Evolutionary conservation across 2,113 vertebrate species (phyloP).

Genomic region (Thamnaconus septentrionalis): DNA sequence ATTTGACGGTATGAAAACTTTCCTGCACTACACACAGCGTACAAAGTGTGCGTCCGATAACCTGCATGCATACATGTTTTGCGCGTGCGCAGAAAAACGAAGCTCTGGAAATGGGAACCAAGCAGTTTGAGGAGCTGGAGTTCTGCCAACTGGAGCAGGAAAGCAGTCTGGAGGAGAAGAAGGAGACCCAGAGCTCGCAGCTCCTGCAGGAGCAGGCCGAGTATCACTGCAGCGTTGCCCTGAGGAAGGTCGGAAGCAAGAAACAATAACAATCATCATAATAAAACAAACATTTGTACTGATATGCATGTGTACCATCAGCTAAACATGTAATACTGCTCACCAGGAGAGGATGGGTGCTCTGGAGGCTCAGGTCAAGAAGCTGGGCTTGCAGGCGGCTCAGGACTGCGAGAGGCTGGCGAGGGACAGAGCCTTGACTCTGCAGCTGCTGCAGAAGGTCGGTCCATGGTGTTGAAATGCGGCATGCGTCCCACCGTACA

Average conservation of each 20-base stretch:
- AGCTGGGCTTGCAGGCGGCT: conserved; percentile 83
- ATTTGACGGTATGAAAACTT: neutral
- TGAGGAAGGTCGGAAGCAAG: conserved; percentile 83
- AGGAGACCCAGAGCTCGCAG: conserved; percentile 81
- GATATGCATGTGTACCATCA: no score
- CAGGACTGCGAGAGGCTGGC: conserved; percentile 85
- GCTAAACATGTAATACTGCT: neutral
- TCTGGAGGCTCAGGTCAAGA: conserved; percentile 88
- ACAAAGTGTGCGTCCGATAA: conserved; percentile 7
- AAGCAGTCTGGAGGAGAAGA: conserved; percentile 90
- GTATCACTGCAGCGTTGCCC: conserved; percentile 81
- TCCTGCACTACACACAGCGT: neutral
- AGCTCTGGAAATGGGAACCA: conserved; percentile 84
- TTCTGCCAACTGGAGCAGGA: conserved; percentile 97
- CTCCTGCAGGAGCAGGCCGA: conserved; percentile 85
- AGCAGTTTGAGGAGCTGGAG: conserved; percentile 95
- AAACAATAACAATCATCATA: no score
- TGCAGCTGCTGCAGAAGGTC: conserved; percentile 91
- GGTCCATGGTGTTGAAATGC: neutral
- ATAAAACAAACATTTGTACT: no score
- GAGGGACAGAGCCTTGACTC: conserved; percentile 76
- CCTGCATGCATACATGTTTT: conserved; percentile 10
- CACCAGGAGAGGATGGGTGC: conserved; percentile 84
- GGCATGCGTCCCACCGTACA: neutral
- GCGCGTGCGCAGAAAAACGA: conserved; percentile 83